These are phyloP conservation scores for Spilosoma lubricipeda DNA, from an alignment of 2,888 invertebrate genomes.

Conservation along the genomic window DNA sequence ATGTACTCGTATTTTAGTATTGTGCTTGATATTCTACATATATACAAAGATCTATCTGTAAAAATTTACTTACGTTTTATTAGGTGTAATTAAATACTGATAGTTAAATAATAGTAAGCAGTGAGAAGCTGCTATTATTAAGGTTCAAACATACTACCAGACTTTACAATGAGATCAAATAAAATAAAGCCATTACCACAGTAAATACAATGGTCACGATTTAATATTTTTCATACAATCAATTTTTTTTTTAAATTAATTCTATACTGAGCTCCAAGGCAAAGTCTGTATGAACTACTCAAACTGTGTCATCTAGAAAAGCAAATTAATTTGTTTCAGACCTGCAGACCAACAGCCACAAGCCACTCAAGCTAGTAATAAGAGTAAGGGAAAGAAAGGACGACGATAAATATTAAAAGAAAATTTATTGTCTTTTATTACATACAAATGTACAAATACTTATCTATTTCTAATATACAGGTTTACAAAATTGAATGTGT, in stretches of 20 bases:
- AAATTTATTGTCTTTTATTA: slow-evolving; percentile 40
- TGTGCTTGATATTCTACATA: too few species aligned
- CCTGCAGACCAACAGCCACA: slow-evolving; percentile 81
- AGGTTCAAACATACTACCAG: too few species aligned
- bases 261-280: neutral
- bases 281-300: neutral
- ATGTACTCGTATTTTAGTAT: neutral
- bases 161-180: too few species aligned
- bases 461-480: slow-evolving; percentile 21
- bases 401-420: slow-evolving; percentile 67
- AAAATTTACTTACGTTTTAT: too few species aligned
- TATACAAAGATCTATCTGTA: too few species aligned
- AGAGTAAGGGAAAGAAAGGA: slow-evolving; percentile 82
- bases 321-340: slow-evolving; percentile 61
- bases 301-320: neutral
- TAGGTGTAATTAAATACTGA: too few species aligned
- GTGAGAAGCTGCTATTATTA: too few species aligned
- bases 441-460: slow-evolving; percentile 46
- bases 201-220: neutral
- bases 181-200: too few species aligned
- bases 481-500: slow-evolving; percentile 16
- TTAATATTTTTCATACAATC: too few species aligned
- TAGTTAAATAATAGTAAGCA: too few species aligned
- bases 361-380: slow-evolving; percentile 68
- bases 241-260: too few species aligned